Percentiles rank a stretch among this genome's conserved stretches.
Conservation (phyloP, 1,140 invertebrate species). For the Lerema accius region DNA sequence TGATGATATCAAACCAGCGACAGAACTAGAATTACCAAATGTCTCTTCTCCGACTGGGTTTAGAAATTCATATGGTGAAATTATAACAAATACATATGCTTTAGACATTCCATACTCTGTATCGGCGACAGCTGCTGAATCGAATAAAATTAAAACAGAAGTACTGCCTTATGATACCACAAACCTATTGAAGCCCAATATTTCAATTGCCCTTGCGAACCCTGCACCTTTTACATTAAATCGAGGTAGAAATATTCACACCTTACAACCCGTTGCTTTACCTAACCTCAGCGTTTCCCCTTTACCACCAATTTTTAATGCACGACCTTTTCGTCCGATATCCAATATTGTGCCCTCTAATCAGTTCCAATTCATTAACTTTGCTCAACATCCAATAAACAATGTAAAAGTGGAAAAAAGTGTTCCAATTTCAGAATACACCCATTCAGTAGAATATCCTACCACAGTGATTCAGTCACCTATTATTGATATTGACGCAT, state of each 20-base stretch:
- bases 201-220: constrained; percentile 61
- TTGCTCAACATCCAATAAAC: constrained; percentile 47
- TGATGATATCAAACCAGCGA: constrained; percentile 43
- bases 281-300: constrained; percentile 82
- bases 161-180: constrained; percentile 49
- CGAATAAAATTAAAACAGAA: constrained; percentile 67
- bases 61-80: constrained; percentile 74
- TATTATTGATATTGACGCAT: constrained; percentile 82
- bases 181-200: constrained; percentile 46
- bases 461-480: constrained; percentile 85
- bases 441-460: constrained; percentile 86
- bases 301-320: constrained; percentile 84
- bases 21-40: constrained; percentile 64
- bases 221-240: constrained; percentile 73
- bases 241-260: constrained; percentile 74
- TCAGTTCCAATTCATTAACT: constrained; percentile 49
- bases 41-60: constrained; percentile 59
- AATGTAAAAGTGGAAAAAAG: constrained; percentile 84
- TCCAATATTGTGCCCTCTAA: constrained; percentile 41
- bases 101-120: constrained; percentile 62
- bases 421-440: constrained; percentile 84
- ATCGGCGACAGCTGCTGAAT: constrained; percentile 67
- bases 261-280: constrained; percentile 80
- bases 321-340: constrained; percentile 78
- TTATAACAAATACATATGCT: constrained; percentile 58